Evolutionary conservation across 2,113 vertebrate species (phyloP), one percentile per base, ranked within the genome.

Genomic region (Xiphophorus couchianus): DNA sequence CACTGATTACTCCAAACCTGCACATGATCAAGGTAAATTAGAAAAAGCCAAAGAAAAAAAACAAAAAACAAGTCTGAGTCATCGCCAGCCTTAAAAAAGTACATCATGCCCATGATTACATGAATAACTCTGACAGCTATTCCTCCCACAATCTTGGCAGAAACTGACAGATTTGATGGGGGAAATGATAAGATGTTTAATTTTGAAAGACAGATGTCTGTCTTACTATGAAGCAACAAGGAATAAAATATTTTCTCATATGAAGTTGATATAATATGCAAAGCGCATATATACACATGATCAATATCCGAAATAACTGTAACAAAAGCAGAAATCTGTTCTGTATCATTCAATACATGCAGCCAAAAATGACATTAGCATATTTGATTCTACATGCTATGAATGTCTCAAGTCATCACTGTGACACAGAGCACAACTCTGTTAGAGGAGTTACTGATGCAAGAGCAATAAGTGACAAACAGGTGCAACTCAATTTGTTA

Each of bases 11-110:
- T 74, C 58, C 35, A 81, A 69, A 76, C 75, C 71, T 62, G 64
- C 60, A 70, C 58, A 65, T 69, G 66, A 71, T 37, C 31, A 61
- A 30, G 74, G 61, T 67, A 68, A 60, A 82, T 82, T 67, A 84
- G 66, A 81, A 84, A 70, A 66, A 69, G 79, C 54, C 70, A 83
- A 78, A 77, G 81, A 37, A 0, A 37, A 37, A 37, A 9, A 37
- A 2, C 11, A 37, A 35, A 0, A 9, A 37, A 66, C 77, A 74
- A 71, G 82, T 37, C 42, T 65, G 77, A 87, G 66, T 90, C 76
- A 89, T 69, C 80, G 58, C 62, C 77, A 63, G 44, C 64, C 61
- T 58, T 66, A 80, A 86, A 80, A 86, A 84, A 66, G 62, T 71
- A 66, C 39, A 70, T 78, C 29, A 80, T 80, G 81, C 51, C 82